Percentiles rank a stretch among this genome's conserved stretches.
Conservation (phyloP, 1,140 invertebrate genomes). For the Mya arenaria region DNA sequence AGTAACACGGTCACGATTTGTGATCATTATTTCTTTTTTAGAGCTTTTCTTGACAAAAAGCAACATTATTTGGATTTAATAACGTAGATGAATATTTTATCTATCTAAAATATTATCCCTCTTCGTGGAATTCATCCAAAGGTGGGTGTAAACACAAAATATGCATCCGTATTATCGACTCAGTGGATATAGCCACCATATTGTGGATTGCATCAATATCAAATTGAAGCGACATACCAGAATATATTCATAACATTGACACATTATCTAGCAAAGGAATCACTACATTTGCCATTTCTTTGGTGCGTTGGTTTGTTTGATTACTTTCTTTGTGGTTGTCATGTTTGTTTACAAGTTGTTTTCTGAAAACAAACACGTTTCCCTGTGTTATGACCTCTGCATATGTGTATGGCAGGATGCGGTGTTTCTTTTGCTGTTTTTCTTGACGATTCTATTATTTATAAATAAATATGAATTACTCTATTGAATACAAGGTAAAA, state of each 20-base stretch:
- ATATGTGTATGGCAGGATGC: too few relatives aligned
- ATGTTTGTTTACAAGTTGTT: slow-evolving; percentile 12
- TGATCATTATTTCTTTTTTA: slow-evolving; percentile 63
- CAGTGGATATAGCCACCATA: slow-evolving; percentile 36
- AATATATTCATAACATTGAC: not conserved
- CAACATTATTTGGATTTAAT: slow-evolving; percentile 59
- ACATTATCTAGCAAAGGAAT: slow-evolving; percentile 27
- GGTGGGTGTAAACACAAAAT: slow-evolving; percentile 52
- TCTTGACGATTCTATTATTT: too few relatives aligned
- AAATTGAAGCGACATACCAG: not conserved
- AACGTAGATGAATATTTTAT: slow-evolving; percentile 38
- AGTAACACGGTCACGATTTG: slow-evolving; percentile 60
- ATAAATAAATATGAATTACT: too few relatives aligned
- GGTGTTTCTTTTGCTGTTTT: too few relatives aligned
- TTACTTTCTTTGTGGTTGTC: too few relatives aligned
- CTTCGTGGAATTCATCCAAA: slow-evolving; percentile 42
- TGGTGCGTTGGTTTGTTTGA: too few relatives aligned
- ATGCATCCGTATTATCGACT: slow-evolving; percentile 11
- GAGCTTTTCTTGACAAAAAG: slow-evolving; percentile 57
- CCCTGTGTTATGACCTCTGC: too few relatives aligned
- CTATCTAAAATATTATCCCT: slow-evolving; percentile 17
- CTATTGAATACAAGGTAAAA: too few relatives aligned
- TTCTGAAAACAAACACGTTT: slow-evolving; percentile 27
- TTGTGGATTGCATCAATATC: slow-evolving; percentile 53
- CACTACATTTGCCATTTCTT: not conserved